phyloP scores from a whole-genome alignment of 2,113 vertebrate genomes.

The Pogonocichla stellata region DNA sequence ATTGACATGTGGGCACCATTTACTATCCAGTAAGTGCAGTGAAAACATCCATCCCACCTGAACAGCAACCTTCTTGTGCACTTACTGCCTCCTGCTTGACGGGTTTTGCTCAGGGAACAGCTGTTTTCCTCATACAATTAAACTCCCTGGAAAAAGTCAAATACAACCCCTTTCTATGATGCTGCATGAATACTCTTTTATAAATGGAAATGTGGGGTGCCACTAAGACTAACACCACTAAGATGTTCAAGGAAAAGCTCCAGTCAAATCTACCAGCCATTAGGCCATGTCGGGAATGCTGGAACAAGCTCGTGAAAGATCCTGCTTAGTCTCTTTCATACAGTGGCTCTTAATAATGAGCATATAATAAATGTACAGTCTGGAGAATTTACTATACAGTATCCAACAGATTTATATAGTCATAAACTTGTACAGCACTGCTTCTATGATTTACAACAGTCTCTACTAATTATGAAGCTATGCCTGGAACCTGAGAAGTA shows the following conservation, averaged over 20 bases:
- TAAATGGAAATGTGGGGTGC: slow-evolving; percentile 31
- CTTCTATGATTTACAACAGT: slow-evolving; percentile 66
- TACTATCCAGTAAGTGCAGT: not conserved
- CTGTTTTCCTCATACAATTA: slow-evolving; percentile 34
- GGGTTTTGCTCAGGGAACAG: not conserved
- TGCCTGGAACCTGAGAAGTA: slow-evolving; percentile 31
- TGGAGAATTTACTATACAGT: slow-evolving; percentile 67
- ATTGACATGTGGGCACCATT: rapidly evolving
- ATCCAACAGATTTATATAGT: slow-evolving; percentile 68
- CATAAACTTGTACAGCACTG: slow-evolving; percentile 70
- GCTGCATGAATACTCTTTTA: slow-evolving; percentile 49
- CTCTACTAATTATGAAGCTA: slow-evolving; percentile 60
- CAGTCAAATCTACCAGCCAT: slow-evolving; percentile 37
- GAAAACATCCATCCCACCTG: not conserved
- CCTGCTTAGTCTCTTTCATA: slow-evolving; percentile 36
- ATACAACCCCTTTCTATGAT: slow-evolving; percentile 36
- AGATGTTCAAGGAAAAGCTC: slow-evolving; percentile 19
- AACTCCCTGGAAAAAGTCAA: slow-evolving; percentile 9
- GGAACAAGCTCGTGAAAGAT: slow-evolving; percentile 37
- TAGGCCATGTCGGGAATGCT: slow-evolving; percentile 58
- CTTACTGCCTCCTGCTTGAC: not conserved
- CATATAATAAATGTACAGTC: slow-evolving; percentile 69
- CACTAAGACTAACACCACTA: not conserved
- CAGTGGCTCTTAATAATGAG: slow-evolving; percentile 66
- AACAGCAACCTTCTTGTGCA: not conserved